Evolutionary conservation across 2,113 vertebrate genomes (phyloP), one percentile per base, ranked within the genome.

Genomic region (Aplodontia rufa): DNA sequence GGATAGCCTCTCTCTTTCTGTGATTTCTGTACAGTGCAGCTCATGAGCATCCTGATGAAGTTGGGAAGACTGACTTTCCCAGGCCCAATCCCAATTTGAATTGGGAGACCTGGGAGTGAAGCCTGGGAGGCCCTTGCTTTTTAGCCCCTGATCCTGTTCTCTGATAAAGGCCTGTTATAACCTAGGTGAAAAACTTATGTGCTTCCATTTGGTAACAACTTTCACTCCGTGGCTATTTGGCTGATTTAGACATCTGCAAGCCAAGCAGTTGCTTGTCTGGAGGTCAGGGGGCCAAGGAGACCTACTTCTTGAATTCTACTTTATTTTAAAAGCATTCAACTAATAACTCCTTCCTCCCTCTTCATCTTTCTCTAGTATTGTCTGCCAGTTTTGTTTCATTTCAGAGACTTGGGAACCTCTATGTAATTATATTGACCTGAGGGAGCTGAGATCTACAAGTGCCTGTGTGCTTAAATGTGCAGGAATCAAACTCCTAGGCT

Each of bases 401-500:
- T 80, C 96, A 92, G 97, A 97, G 97, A 95, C 95, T 40, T 64
- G 91, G 87, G 92, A 92, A 96, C 95, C 97, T 97, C 97, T 97
- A 92, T 97, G 96, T 98, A 97, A 97, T 97, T 87, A 87, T 97
- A 95, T 85, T 98, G 97, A 97, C 97, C 97, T 72, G 92, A 90
- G 96, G 97, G 97, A 96, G 97, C 58, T 93, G 96, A 97, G 97
- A 97, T 95, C 96, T 37, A 93, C 96, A 97, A 96, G 97, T 94
- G 91, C 97, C 95, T 69, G 1, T 87, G 94, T 4, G 80, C 98
- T 97, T 98, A 97, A 96, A 93, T 84, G 97, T 97, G 94, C 97
- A 90, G 96, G 97, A 97, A 97, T 98, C 98, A 97, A 94, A 97
- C 97, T 94, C 96, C 98, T 97, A 87, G 97, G 98, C 98, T 97